Evolutionary conservation across 2,888 invertebrate genomes (phyloP).

Genomic region (Drosophila algonquin): DNA sequence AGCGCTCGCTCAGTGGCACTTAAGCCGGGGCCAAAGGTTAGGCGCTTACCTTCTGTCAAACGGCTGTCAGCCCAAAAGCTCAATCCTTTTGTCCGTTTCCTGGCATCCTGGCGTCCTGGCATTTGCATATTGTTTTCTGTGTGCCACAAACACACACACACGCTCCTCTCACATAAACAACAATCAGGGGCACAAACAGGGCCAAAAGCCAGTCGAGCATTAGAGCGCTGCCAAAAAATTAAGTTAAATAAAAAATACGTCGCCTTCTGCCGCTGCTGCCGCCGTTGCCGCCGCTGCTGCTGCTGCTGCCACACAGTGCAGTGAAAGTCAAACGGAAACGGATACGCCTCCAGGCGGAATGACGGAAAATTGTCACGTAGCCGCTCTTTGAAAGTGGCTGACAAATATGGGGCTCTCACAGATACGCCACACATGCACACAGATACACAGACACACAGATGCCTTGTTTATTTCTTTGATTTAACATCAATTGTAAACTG

Average conservation of each 20-base stretch:
- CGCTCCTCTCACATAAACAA: slow-evolving; percentile 51
- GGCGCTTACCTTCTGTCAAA: slow-evolving; percentile 49
- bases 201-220: slow-evolving; percentile 36
- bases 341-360: slow-evolving; percentile 52
- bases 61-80: slow-evolving; percentile 49
- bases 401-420: slow-evolving; percentile 35
- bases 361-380: slow-evolving; percentile 59
- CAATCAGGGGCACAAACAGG: slow-evolving; percentile 44
- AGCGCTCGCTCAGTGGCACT: slow-evolving; percentile 44
- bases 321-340: slow-evolving; percentile 58
- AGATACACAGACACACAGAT: slow-evolving; percentile 13
- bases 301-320: slow-evolving; percentile 21
- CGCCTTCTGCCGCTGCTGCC: not conserved
- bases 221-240: slow-evolving; percentile 47
- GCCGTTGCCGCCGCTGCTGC: not conserved
- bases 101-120: slow-evolving; percentile 18
- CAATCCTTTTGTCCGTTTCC: slow-evolving; percentile 56
- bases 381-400: slow-evolving; percentile 32
- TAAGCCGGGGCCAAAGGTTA: slow-evolving; percentile 45
- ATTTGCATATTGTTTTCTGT: slow-evolving; percentile 45
- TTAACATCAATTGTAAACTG: slow-evolving; percentile 66
- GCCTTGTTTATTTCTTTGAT: slow-evolving; percentile 64
- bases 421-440: slow-evolving; percentile 11
- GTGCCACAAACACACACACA: slow-evolving; percentile 22
- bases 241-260: slow-evolving; percentile 50